Conservation (phyloP, 1,140 invertebrate species). For the Phthorimaea operculella region DNA sequence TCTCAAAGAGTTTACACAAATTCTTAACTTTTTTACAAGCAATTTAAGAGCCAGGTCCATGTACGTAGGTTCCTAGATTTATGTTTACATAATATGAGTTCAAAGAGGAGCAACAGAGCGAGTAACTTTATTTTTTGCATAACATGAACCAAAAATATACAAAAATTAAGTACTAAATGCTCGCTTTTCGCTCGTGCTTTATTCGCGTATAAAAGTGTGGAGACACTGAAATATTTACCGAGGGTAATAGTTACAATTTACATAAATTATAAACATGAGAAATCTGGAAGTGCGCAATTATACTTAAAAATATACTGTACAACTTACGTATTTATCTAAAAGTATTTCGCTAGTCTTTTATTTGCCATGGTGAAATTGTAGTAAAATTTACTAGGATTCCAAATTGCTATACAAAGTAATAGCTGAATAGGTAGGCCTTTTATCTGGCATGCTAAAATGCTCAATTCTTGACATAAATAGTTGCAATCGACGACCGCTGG, state of each 20-base stretch:
- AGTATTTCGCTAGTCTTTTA: not conserved
- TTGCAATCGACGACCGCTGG: too few species aligned
- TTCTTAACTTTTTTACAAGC: too few species aligned
- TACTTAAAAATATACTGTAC: slow-evolving; percentile 50
- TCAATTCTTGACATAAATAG: too few species aligned
- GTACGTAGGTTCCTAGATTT: too few species aligned
- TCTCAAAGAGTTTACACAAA: too few species aligned
- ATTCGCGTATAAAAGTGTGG: not conserved
- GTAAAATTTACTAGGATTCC: too few species aligned
- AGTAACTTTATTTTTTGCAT: slow-evolving; percentile 12
- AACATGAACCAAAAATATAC: slow-evolving; percentile 10
- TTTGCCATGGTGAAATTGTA: too few species aligned
- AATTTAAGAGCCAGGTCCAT: too few species aligned
- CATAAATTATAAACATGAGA: not conserved
- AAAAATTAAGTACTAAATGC: slow-evolving; percentile 16
- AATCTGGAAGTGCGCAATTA: slow-evolving; percentile 25
- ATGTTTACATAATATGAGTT: too few species aligned
- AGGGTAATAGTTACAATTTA: slow-evolving; percentile 1
- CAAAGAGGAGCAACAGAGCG: slow-evolving; percentile 12
- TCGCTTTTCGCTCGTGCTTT: not conserved
- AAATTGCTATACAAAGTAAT: too few species aligned
- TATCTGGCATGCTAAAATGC: too few species aligned
- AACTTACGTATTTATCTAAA: slow-evolving; percentile 39
- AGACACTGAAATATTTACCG: not conserved
- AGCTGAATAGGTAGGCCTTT: too few species aligned